A percentile compares a stretch with the other conserved stretches of the same genome.
Conservation (phyloP, 2,113 vertebrate genomes). For the Cheirogaleus medius region DNA sequence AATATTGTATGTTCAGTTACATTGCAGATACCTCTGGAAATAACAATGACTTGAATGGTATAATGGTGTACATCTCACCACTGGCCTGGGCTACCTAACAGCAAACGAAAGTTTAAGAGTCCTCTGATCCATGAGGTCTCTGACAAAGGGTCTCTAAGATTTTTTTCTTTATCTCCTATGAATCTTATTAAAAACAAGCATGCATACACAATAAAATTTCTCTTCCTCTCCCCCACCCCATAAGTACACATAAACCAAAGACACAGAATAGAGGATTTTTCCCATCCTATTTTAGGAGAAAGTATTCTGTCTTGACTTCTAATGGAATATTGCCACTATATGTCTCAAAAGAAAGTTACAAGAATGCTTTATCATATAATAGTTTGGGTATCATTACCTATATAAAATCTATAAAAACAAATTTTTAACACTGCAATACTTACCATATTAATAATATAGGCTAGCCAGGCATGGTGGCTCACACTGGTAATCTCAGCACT, state of each 20-base stretch:
- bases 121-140: background rate
- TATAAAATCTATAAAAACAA: slow-evolving; percentile 32
- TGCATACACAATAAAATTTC: background rate
- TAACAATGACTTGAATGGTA: background rate
- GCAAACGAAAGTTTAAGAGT: background rate
- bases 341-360: background rate
- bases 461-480: too few species aligned
- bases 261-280: background rate
- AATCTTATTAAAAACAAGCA: slow-evolving; percentile 13
- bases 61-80: background rate
- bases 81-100: background rate
- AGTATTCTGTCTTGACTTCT: background rate
- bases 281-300: background rate
- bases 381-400: background rate
- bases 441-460: background rate
- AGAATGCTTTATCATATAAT: background rate
- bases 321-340: background rate
- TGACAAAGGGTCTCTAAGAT: background rate
- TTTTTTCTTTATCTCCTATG: background rate
- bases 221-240: background rate
- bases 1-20: background rate
- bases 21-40: background rate
- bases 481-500: too few species aligned
- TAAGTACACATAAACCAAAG: background rate
- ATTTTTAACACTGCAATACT: background rate